Base-by-base conservation (phyloP, 2,888 invertebrate genomes). In the Ophraella communa region DNA sequence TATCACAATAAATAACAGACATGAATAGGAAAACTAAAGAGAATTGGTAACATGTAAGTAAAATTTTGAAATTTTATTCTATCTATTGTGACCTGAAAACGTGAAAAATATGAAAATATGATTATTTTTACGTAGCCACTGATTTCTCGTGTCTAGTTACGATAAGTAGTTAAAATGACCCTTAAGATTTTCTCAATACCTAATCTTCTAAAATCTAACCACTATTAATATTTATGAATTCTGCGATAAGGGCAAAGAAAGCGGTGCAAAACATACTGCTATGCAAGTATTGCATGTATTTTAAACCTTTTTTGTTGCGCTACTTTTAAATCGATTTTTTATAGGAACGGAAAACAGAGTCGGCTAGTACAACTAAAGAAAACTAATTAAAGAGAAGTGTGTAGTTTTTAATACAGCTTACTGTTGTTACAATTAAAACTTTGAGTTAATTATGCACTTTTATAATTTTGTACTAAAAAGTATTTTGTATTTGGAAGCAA, bases 181-280 rank as follows among this genome's bases (percentile, higher is more conserved):
- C 17, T 39, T 14, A 17, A 56, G 58, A 58, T 58, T 58, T 35
- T 18, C 58, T 33, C 35, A 51, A 58, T 58, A 51, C 35, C 33
- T 51, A 58, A 58, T 58, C 58, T 58, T 39, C 24, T 14, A 23
- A 58, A 58, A 58, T 58, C 58, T 58, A 51, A 51, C 33, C 51
- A 33, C 49, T 24, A 58, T 66, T 61, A 66, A 64, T 66, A 66
- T 66, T 66, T 66, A 66, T 66, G 66, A 66, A 66, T 64, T 53
- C 61, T 56, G 18, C 57, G 66, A 66, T 66, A 66, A 63, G 42
- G 35, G 56, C 47, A 56, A 53, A 33, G 63, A 56, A 53, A 33
- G 60, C 56, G 27, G 56, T 53, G 47, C 60, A 66, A 66, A 66
- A 63, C 63, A 64, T 24, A 63, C 56, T 21, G 53, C 52, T 56